Evolutionary conservation across 2,888 invertebrate genomes (phyloP), one percentile per base, ranked within the genome.

Genomic region (Cyclophora albipunctata): DNA sequence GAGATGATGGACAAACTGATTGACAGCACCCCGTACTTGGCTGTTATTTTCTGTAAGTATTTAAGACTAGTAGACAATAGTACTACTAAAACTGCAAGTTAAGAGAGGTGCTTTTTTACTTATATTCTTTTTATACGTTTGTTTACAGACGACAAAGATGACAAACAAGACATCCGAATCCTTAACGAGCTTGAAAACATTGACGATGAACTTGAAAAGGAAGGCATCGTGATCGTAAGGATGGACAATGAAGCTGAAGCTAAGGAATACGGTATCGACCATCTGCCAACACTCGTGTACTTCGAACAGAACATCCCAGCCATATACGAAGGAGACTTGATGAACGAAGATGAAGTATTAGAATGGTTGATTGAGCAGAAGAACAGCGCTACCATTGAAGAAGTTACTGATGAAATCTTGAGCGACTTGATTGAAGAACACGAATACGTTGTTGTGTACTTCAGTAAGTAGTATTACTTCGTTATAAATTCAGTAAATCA

Each of bases 361-460:
- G 92, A 94, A 63, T 97, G 97, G 97, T 82, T 95, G 2, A 91
- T 96, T 58, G 92, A 96, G 63, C 96, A 97, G 72, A 96, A 97
- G 80, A 93, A 93, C 70, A 93, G 94, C 1, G 96, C 96, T 5
- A 97, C 97, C 3, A 97, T 97, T 66, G 97, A 97, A 84, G 97
- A 97, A 86, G 96, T 97, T 42, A 96, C 96, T 3, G 97, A 97
- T 76, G 96, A 97, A 86, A 96, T 97, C 66, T 83, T 97, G 34
- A 90, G 91, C 54, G 94, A 94, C 67, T 90, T 97, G 34, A 95
- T 97, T 63, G 94, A 95, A 59, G 95, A 96, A 71, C 95, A 96
- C 69, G 96, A 96, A 90, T 97, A 97, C 75, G 96, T 97, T 43
- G 96, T 96, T n/a, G 96, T 96, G 3, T 96, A 96, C 78, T 97